phyloP scores from a whole-genome alignment of 2,888 invertebrate species.

The Bhutanitis thaidina region DNA sequence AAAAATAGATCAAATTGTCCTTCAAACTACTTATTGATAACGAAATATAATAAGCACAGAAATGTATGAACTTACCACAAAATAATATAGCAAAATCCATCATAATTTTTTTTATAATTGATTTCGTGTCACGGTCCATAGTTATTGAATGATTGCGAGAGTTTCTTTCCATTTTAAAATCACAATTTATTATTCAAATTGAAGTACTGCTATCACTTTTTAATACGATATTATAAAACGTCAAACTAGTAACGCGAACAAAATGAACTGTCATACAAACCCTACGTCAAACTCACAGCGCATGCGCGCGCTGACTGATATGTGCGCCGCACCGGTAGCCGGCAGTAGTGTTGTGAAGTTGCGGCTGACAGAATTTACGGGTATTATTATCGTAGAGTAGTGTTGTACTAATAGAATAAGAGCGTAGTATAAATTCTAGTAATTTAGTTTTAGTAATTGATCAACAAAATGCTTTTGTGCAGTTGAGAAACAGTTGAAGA shows the following conservation, averaged over 20 bases:
- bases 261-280: conserved; percentile 32
- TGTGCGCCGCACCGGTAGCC: conserved; percentile 24
- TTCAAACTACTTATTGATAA: not conserved
- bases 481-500: no score
- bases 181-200: conserved; percentile 22
- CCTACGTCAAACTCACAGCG: conserved; percentile 57
- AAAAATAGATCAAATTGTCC: no score
- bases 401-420: no score
- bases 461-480: no score
- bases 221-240: conserved; percentile 55
- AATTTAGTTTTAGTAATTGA: no score
- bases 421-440: no score
- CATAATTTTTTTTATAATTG: conserved; percentile 82
- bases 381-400: no score
- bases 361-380: not conserved
- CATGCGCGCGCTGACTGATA: conserved; percentile 73
- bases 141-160: conserved; percentile 59
- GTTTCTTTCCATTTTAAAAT: conserved; percentile 61
- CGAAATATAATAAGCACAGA: not conserved
- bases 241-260: conserved; percentile 36
- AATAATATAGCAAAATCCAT: conserved; percentile 84
- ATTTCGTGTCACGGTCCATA: conserved; percentile 78
- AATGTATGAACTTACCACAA: conserved; percentile 80
- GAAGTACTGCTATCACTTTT: conserved; percentile 37
- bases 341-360: not conserved